These are phyloP conservation scores for Karalla daura DNA, from an alignment of 2,797 vertebrate genomes.

Conservation along the genomic window DNA sequence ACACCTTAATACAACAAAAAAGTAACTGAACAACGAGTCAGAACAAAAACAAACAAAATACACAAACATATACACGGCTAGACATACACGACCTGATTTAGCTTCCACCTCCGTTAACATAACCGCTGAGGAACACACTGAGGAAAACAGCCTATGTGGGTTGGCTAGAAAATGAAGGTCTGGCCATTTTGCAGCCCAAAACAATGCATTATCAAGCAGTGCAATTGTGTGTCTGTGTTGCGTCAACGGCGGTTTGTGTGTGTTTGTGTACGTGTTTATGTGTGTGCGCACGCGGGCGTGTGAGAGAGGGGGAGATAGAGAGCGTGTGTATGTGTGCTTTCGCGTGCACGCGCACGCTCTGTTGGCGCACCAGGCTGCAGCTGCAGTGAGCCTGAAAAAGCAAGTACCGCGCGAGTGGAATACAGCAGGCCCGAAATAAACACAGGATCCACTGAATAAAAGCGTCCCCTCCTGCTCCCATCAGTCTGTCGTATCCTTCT, in stretches of 20 bases:
- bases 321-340: neutral
- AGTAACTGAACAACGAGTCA: conserved; percentile 10
- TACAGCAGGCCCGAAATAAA: conserved; percentile 80
- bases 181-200: neutral
- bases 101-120: conserved; percentile 28
- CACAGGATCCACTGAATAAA: conserved; percentile 57
- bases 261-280: neutral
- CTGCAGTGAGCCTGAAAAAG: conserved; percentile 71
- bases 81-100: conserved; percentile 57
- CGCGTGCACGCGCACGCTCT: neutral
- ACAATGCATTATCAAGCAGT: neutral
- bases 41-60: neutral
- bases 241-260: conserved; percentile 44
- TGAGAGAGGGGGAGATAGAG: too few species aligned
- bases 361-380: conserved; percentile 68
- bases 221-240: conserved; percentile 51
- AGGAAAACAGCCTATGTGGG: neutral
- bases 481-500: conserved; percentile 41
- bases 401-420: conserved; percentile 64
- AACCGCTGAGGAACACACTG: neutral
- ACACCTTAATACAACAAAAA: conserved; percentile 7
- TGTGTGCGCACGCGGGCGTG: neutral
- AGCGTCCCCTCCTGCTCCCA: conserved; percentile 20
- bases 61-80: neutral
- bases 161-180: conserved; percentile 2